These are phyloP conservation scores for Xyrauchen texanus DNA, from an alignment of 2,113 vertebrate genomes.

Conservation along the genomic window DNA sequence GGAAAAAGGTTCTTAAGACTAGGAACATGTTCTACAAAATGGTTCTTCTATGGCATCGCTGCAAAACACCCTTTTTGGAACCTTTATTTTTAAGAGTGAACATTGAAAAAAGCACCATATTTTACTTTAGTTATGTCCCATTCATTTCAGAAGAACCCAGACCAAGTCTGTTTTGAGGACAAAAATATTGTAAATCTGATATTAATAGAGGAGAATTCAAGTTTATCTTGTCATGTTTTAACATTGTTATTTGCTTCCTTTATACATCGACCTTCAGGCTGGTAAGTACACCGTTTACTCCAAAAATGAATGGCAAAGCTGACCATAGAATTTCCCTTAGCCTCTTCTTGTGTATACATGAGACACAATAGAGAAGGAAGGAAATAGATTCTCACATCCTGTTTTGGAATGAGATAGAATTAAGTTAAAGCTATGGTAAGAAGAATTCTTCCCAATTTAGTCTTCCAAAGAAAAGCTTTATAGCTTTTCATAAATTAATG, in stretches of 20 bases:
- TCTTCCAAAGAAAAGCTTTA: no score
- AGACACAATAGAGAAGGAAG: conserved; percentile 65
- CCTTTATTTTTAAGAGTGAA: no score
- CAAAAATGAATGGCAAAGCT: background rate
- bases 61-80: no score
- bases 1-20: no score
- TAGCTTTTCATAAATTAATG: no score
- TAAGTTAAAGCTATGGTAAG: background rate
- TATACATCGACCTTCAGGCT: background rate
- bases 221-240: conserved; percentile 13
- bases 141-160: no score
- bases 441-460: background rate
- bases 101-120: no score
- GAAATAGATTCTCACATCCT: conserved; percentile 68
- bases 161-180: no score
- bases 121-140: no score
- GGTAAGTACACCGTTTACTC: background rate
- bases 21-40: no score
- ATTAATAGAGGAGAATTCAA: background rate
- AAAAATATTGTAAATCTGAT: no score
- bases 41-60: no score
- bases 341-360: conserved; percentile 32
- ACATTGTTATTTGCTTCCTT: background rate
- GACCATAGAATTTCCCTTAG: conserved; percentile 19
- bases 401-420: conserved; percentile 53